Base-by-base conservation (phyloP, 23 tunicate species). In the Phallusia fumigata region DNA sequence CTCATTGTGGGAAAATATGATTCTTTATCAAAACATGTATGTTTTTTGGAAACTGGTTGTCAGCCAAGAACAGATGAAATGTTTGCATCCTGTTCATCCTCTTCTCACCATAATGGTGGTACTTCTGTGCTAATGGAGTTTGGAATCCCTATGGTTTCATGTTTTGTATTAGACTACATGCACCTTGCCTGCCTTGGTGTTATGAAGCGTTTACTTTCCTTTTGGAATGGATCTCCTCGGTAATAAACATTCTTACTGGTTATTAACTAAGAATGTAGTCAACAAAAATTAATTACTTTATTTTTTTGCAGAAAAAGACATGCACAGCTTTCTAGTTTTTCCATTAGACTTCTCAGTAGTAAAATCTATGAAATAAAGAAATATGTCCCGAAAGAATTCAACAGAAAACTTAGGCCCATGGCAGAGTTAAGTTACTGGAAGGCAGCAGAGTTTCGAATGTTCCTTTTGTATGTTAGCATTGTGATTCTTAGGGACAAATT, bases 181-280 rank as follows among this genome's bases (percentile, higher is more conserved):
- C 78, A 74, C 45, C 40, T 74, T 74, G 78, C 35, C 40, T 74
- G 78, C 8, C 78, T 74, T 74, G 78, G 78, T 33, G 78, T 74
- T 33, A 74, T 74, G 78, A 33, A 35, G 31, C 36, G 78, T 33
- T 19, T 74, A 35, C 78, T 74, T 74, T 74, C 45, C 40, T 74
- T 33, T 33, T 74, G 78, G 78, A 74, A 74, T 33, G 78, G 78
- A 33, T 74, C 78, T 74, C 3, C 10, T 33, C 40, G 78, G 78
- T 74, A 58, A 58, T 58, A 58, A 58, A 58, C 69, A 58, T 11
- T 58, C 13, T 58, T 58, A 51, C 18, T 51, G 58, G 58, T 24
- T 58, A 6, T 58, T 6, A 24, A 58, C 69, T 1, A 6, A 24
- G 69, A 13, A 58, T 58, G 28, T 24, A 58, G 3, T 58, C 18